A percentile compares a stretch with the other conserved stretches of the same genome.
Evolutionary conservation across 2,113 vertebrate genomes (phyloP).

Genomic region (Hemibagrus wyckioides): DNA sequence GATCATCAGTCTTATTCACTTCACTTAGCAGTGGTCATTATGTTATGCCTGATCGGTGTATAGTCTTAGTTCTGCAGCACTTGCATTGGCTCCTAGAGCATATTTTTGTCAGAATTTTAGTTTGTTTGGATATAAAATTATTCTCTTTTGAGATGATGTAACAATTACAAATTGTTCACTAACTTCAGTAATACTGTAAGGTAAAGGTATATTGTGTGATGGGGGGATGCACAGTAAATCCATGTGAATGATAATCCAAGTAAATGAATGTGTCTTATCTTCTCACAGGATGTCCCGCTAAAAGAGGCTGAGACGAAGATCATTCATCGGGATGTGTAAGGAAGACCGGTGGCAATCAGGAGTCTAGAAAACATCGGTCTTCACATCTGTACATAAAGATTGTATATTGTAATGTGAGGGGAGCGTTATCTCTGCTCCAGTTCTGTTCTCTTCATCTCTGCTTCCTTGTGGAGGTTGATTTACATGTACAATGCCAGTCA

Average conservation of each 20-base stretch:
- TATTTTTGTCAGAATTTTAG: background rate
- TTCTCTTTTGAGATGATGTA: background rate
- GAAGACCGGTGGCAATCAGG: background rate
- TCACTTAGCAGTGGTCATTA: no score
- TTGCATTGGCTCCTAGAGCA: background rate
- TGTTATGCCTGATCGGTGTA: no score
- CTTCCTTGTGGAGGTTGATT: constrained; percentile 12
- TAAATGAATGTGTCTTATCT: background rate
- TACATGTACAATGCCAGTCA: background rate
- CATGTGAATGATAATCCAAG: no score
- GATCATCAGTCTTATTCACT: no score
- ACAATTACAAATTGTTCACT: background rate
- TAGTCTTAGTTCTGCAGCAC: background rate
- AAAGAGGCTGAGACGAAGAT: constrained; percentile 56
- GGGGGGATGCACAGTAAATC: background rate
- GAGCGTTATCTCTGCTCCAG: background rate
- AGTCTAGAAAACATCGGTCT: constrained; percentile 6
- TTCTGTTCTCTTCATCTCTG: background rate
- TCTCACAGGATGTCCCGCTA: constrained; percentile 50
- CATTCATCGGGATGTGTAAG: constrained; percentile 54
- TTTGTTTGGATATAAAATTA: background rate
- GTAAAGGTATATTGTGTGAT: background rate
- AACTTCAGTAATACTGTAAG: background rate
- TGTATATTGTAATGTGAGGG: background rate
- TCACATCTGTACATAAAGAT: constrained; percentile 19